Conservation (phyloP, 2,797 vertebrate genomes). For the Poeciliopsis gracilis region DNA sequence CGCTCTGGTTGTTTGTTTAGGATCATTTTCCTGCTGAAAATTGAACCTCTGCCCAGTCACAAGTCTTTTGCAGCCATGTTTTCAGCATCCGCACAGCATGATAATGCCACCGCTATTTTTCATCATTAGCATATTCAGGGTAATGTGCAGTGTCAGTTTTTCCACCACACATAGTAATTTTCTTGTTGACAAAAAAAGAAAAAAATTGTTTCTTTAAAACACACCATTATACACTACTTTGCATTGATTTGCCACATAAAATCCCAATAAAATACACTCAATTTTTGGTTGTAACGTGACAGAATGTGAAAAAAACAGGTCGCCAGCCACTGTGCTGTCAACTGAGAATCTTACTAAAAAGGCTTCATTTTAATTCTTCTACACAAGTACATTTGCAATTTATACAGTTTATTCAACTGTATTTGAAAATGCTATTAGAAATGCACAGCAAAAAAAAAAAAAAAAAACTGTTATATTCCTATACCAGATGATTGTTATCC, state of each 20-base stretch:
- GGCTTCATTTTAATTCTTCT: neutral
- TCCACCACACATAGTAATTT: neutral
- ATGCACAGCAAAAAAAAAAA: neutral
- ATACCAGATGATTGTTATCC: neutral
- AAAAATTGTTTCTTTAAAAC: neutral
- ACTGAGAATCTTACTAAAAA: neutral
- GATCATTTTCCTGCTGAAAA: neutral
- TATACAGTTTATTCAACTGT: neutral
- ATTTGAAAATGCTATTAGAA: neutral
- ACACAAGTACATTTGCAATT: neutral
- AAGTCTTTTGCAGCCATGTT: neutral
- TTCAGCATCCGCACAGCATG: neutral
- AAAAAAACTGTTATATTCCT: neutral
- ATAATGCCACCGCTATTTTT: conserved; percentile 3
- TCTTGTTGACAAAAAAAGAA: neutral
- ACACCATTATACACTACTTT: neutral
- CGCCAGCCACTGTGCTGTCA: neutral
- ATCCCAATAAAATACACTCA: neutral
- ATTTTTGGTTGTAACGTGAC: neutral
- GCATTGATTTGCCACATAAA: neutral
- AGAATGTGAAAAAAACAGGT: neutral
- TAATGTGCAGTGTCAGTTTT: neutral
- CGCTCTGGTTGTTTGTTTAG: neutral
- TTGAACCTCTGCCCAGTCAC: neutral
- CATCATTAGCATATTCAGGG: neutral